Conservation (phyloP, 2,888 invertebrate genomes). For the Conchocele bisecta region DNA sequence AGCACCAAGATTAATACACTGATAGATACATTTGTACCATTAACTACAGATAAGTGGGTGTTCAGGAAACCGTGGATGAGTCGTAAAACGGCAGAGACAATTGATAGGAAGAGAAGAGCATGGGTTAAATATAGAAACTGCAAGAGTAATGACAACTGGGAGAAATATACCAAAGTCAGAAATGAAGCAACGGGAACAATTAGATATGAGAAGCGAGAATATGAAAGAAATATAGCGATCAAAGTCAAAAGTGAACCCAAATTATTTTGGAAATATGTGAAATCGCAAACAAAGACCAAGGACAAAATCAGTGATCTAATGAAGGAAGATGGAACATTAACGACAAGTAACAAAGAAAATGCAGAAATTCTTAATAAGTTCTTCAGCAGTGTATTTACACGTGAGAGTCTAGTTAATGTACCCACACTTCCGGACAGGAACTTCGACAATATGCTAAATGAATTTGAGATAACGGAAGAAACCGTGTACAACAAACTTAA, state of each 20-base stretch:
- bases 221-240: not conserved
- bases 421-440: not conserved
- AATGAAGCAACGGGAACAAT: not conserved
- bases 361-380: constrained; percentile 8
- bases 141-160: not conserved
- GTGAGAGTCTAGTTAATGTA: not conserved
- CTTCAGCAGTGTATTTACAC: constrained; percentile 4
- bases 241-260: constrained; percentile 3
- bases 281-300: no score
- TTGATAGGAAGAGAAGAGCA: no score
- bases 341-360: not conserved
- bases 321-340: constrained; percentile 2
- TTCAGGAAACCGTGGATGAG: no score
- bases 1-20: no score
- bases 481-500: not conserved
- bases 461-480: not conserved
- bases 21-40: no score
- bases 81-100: no score
- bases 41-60: no score
- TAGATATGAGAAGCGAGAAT: not conserved
- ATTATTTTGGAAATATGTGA: constrained; percentile 2
- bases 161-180: not conserved
- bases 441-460: not conserved
- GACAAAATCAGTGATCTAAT: constrained; percentile 10
- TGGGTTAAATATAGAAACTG: not conserved